These are phyloP conservation scores for Cistogaster globosa DNA, from an alignment of 2,888 invertebrate genomes.

Conservation along the genomic window DNA sequence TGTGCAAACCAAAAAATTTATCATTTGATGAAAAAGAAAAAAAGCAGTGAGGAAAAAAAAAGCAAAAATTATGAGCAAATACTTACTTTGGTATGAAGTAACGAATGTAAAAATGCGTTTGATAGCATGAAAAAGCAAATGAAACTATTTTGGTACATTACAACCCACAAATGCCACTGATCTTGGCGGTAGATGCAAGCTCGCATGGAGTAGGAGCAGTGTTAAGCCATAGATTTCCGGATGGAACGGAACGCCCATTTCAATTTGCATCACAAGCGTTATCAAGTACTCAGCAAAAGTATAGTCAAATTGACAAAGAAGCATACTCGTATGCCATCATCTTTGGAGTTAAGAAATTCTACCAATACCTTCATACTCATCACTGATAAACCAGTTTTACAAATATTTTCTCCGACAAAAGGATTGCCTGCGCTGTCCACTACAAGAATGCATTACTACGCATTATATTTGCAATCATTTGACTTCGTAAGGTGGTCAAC, in stretches of 20 bases:
- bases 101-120: constrained; percentile 73
- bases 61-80: too few species aligned
- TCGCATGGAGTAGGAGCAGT: constrained; percentile 77
- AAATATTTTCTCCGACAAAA: constrained; percentile 68
- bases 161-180: constrained; percentile 73
- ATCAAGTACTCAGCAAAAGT: constrained; percentile 58
- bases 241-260: constrained; percentile 78
- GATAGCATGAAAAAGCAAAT: constrained; percentile 71
- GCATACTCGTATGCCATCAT: constrained; percentile 78
- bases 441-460: constrained; percentile 73
- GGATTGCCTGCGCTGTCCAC: constrained; percentile 59
- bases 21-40: too few species aligned
- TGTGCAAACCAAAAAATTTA: too few species aligned
- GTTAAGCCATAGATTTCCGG: constrained; percentile 76
- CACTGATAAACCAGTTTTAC: constrained; percentile 74
- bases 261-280: constrained; percentile 79
- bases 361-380: constrained; percentile 76
- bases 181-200: constrained; percentile 76
- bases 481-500: constrained; percentile 39
- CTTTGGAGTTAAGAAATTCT: constrained; percentile 79
- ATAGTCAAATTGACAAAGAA: constrained; percentile 73
- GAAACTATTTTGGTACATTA: constrained; percentile 74
- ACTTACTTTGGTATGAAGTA: constrained; percentile 74
- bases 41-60: too few species aligned
- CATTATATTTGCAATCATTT: constrained; percentile 34